Conservation (phyloP, 2,888 invertebrate genomes). For the Arge pagana region DNA sequence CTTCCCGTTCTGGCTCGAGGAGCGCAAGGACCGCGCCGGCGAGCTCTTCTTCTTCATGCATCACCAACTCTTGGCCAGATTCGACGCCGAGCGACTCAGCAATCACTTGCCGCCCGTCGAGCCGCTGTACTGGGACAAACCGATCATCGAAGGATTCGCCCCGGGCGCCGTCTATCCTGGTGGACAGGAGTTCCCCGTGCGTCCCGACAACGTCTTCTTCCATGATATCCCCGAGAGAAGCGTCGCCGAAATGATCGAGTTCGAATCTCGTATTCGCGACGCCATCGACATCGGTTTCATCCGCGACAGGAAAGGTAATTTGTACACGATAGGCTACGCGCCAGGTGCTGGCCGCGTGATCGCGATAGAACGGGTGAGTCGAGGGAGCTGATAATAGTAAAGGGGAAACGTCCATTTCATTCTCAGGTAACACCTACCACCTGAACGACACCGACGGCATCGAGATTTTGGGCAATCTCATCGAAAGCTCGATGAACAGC, state of each 20-base stretch:
- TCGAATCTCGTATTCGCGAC: constrained; percentile 62
- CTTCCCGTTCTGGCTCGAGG: constrained; percentile 67
- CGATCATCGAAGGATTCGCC: constrained; percentile 60
- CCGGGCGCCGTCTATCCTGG: constrained; percentile 62
- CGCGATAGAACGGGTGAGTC: too few species aligned
- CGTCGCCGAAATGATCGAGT: constrained; percentile 57
- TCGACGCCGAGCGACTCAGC: constrained; percentile 68
- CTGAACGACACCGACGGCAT: constrained; percentile 55
- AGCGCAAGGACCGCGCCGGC: constrained; percentile 66
- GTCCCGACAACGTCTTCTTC: constrained; percentile 47
- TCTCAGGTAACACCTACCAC: constrained; percentile 41
- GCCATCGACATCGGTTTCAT: constrained; percentile 62
- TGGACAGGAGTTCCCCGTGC: constrained; percentile 60
- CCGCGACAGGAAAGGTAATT: constrained; percentile 33
- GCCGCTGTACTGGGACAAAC: constrained; percentile 56
- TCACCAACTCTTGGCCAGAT: constrained; percentile 68
- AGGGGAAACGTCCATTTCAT: constrained; percentile 47
- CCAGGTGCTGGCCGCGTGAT: too few species aligned
- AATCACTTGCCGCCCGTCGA: constrained; percentile 57
- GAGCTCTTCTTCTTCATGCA: constrained; percentile 66
- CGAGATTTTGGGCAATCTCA: constrained; percentile 60
- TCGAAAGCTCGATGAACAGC: constrained; percentile 56
- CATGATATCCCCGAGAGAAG: constrained; percentile 39
- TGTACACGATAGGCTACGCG: background rate
- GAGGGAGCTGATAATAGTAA: too few species aligned